Evolutionary conservation across 1,140 invertebrate species (phyloP), one percentile per base, ranked within the genome.

Genomic region (Drosophila busckii): DNA sequence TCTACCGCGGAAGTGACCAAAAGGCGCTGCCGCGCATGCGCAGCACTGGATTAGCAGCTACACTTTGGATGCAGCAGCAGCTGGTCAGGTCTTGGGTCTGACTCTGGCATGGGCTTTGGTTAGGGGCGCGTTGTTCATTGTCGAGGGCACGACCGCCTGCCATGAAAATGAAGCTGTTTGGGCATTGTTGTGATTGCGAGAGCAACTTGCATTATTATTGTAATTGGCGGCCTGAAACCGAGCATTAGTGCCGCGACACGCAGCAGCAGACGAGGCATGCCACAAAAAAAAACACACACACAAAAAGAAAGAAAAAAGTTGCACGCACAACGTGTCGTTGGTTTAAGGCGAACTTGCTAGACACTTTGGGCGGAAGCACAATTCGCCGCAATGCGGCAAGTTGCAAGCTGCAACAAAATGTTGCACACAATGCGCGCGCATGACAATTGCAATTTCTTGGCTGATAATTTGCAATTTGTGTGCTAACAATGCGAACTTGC

Each of bases 391-490:
- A n/a, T n/a, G n/a, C n/a, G n/a, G n/a, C n/a, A n/a, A n/a, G n/a
- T n/a, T n/a, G n/a, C n/a, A n/a, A n/a, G n/a, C n/a, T n/a, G n/a
- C n/a, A n/a, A n/a, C n/a, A n/a, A n/a, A n/a, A n/a, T n/a, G n/a
- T n/a, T n/a, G n/a, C n/a, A n/a, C n/a, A n/a, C n/a, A n/a, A n/a
- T n/a, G n/a, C n/a, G n/a, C n/a, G n/a, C 44, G 56, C 69, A 53
- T 82, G 64, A 69, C 73, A 73, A 80, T 80, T 54, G 37, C 68
- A 69, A 80, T 80, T 80, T 80, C 61, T 58, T 75, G 64, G 49
- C 42, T 45, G 52, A 82, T 82, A 65, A 82, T 82, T 64, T 50
- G n/a, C 42, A 40, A 35, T 54, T 59, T 42, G 25, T 25, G 20
- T 8, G 16, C 8, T 12, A 50, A 62, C 49, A 69, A 64, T 64